These are phyloP conservation scores for Dendrocincla tyrannina DNA, from an alignment of 2,797 vertebrate species.

Conservation along the genomic window DNA sequence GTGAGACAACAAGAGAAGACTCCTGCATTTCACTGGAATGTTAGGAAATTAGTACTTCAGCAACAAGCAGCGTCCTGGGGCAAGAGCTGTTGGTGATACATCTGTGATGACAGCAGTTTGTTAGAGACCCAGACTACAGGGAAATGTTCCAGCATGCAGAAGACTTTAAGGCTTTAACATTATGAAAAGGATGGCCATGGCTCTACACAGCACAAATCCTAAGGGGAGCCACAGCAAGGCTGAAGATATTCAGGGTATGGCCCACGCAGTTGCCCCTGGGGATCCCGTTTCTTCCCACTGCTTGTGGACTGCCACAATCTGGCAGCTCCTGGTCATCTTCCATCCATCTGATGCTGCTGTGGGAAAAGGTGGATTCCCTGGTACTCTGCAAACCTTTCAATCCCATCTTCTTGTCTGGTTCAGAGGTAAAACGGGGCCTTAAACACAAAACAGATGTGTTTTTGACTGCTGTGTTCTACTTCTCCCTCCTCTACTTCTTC, in stretches of 20 bases:
- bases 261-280: not conserved
- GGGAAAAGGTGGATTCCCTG: not conserved
- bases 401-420: not conserved
- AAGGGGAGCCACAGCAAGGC: not conserved
- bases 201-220: not conserved
- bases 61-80: conserved; percentile 58
- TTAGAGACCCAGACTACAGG: conserved; percentile 56
- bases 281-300: not conserved
- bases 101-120: conserved; percentile 69
- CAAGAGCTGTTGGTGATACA: conserved; percentile 66
- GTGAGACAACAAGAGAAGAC: not conserved
- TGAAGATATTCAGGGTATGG: not conserved
- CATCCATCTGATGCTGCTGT: not conserved
- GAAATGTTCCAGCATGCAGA: conserved; percentile 72
- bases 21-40: conserved; percentile 15
- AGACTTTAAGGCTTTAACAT: conserved; percentile 53
- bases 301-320: not conserved
- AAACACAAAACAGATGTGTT: not conserved
- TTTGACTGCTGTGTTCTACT: not conserved
- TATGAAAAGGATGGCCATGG: not conserved
- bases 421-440: not conserved
- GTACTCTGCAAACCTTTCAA: not conserved
- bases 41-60: conserved; percentile 56
- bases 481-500: not conserved
- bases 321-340: not conserved